Base-by-base conservation (phyloP, 2,113 vertebrate species). In the Chaenogobius annularis region DNA sequence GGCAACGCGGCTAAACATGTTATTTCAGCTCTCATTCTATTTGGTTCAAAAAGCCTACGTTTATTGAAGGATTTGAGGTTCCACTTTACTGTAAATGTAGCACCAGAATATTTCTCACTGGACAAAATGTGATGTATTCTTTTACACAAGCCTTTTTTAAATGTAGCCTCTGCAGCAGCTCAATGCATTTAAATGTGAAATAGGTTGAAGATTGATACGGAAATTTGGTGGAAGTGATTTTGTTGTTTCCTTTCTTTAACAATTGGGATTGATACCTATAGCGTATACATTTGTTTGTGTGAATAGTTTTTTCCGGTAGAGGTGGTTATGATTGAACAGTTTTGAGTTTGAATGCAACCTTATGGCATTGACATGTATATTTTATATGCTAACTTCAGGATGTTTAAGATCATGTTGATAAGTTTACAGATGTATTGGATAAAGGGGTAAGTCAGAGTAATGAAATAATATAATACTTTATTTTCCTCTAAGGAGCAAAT, bases 401-500 rank as follows among this genome's bases (percentile, higher is more conserved):
- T 31, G 26, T 31, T 31, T n/a, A n/a, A n/a, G n/a, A n/a, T n/a
- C 26, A 31, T 31, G 26, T 31, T 31, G 26, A 31, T 31, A 31
- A 1, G 26, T 31, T 31, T 4, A 26, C 12, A 58, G 55, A 20
- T 26, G 22, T 58, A 6, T 20, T 22, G 12, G 20, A 58, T 23
- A 23, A 56, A 56, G 22, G 23, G 55, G 55, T 22, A 22, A 13
- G 22, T 58, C 1, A 23, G 11, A 12, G 22, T 26, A 58, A 23
- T 23, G 17, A 48, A 73, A 69, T 19, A 23, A 37, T 15, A 17
- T n/a, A 23, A 10, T 66, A 68, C 67, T 67, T 69, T 35, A 26
- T 55, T 73, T 74, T 73, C 20, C 68, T 77, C 75, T 67, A 19
- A 75, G 67, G 74, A 79, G 70, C 80, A 82, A 78, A 12, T 47